A percentile compares a stretch with the other conserved stretches of the same genome.
Evolutionary conservation across 2,888 invertebrate genomes (phyloP).

Genomic region (Nomada fabriciana): DNA sequence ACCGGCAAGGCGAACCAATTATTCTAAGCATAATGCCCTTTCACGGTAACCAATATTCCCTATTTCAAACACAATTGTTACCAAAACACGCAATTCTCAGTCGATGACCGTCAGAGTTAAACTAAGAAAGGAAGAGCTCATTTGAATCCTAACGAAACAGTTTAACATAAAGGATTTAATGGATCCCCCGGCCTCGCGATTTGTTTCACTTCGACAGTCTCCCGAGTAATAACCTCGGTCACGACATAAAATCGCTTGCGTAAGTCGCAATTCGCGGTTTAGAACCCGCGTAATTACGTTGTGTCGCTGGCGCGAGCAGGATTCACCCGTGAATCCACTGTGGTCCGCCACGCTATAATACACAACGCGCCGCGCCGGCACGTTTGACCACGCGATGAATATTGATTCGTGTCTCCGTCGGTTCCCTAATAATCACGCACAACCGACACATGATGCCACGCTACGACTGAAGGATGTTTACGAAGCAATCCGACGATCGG

Average conservation of each 20-base stretch:
- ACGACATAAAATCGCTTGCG: conserved; percentile 45
- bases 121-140: not conserved
- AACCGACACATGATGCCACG: conserved; percentile 4
- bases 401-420: conserved; percentile 43
- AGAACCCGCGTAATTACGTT: conserved; percentile 46
- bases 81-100: not conserved
- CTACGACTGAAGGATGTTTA: conserved; percentile 35
- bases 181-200: not conserved
- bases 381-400: conserved; percentile 43
- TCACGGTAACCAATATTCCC: not conserved
- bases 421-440: conserved; percentile 31
- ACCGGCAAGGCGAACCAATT: not conserved
- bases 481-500: conserved; percentile 27
- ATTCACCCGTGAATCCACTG: conserved; percentile 6
- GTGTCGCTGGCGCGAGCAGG: conserved; percentile 22
- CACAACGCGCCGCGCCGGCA: not conserved
- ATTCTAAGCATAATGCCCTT: not conserved
- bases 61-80: not conserved
- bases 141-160: not conserved
- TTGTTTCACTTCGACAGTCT: conserved; percentile 36
- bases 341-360: not conserved
- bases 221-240: conserved; percentile 7
- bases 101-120: not conserved
- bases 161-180: not conserved
- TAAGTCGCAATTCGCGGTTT: conserved; percentile 60